Base-by-base conservation (phyloP, 2,797 vertebrate species). In the Karalla daura region DNA sequence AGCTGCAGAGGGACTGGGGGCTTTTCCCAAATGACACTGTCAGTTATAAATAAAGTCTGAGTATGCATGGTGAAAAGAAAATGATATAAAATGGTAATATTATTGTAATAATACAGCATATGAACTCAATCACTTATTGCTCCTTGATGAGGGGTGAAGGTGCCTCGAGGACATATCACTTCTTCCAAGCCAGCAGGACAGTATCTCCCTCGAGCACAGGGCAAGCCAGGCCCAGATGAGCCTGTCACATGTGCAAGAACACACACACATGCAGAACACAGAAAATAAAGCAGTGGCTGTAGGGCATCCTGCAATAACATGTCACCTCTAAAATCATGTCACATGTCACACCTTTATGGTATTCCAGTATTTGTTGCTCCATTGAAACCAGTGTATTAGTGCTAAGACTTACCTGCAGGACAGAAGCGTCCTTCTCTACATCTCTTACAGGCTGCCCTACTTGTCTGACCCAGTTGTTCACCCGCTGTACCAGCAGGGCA, bases 341-440 rank as follows among this genome's bases (percentile, higher is more conserved):
- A 15, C 30, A 5, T n/a, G 35, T 51, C 41, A n/a, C 10, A 7
- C 14, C 44, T 40, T 63, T 28, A 12, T n/a, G n/a, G 1, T n/a
- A 40, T 63, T 69, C 59, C 30, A 27, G 25, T 53, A 21, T 73
- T 36, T 74, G 35, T 59, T 67, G 43, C 52, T 62, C 25, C 2
- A 36, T 14, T 46, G 35, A 67, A 63, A 23, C 72, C 56, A 28
- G 11, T 58, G 44, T 63, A 33, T 36, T 43, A 50, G 54, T 45
- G 45, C 43, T 59, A 61, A 75, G 55, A 70, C 70, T 83, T 88
- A 95, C 94, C 95, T 91, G 91, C 76, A 62, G 93, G 94, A 91
- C 95, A 96, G 78, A 91, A 95, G 50, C 93, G 93, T 73, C 95
- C 95, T 89, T 95, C 94, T 32, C 83, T 85, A 55, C 95, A 95